Evolutionary conservation across 2,113 vertebrate species (phyloP).

Genomic region (Trichechus manatus): DNA sequence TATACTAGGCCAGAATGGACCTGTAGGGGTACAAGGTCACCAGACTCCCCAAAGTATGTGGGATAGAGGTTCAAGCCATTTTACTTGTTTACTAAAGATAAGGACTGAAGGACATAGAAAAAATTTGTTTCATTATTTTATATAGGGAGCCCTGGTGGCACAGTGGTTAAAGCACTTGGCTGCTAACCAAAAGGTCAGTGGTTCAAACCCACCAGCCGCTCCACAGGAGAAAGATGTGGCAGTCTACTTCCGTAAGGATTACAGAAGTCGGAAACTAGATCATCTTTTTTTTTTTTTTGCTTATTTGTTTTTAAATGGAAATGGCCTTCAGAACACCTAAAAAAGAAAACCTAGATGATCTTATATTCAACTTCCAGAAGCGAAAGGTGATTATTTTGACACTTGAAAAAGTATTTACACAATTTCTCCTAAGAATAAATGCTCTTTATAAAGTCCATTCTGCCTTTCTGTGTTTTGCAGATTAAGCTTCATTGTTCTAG

Average conservation of each 20-base stretch:
- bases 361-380: conserved; percentile 56
- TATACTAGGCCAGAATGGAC: background rate
- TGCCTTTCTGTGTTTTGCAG: background rate
- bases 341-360: conserved; percentile 26
- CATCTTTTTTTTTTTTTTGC: background rate
- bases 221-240: no score
- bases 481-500: conserved; percentile 54
- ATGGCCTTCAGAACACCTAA: conserved; percentile 37
- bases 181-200: no score
- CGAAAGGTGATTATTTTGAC: conserved; percentile 68
- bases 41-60: background rate
- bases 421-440: conserved; percentile 45
- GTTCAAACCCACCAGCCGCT: no score
- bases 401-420: conserved; percentile 61
- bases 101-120: conserved; percentile 18
- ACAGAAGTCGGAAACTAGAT: background rate
- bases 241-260: no score
- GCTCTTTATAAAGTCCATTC: conserved; percentile 16
- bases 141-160: no score
- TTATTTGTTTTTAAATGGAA: conserved; percentile 60
- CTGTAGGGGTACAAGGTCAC: no score
- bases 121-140: conserved; percentile 38
- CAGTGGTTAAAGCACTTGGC: no score
- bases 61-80: background rate
- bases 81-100: background rate